Percentiles rank a stretch among this genome's conserved stretches.
These are phyloP conservation scores for Lasioglossum pauxillum DNA, from an alignment of 2,888 invertebrate species.

Conservation along the genomic window DNA sequence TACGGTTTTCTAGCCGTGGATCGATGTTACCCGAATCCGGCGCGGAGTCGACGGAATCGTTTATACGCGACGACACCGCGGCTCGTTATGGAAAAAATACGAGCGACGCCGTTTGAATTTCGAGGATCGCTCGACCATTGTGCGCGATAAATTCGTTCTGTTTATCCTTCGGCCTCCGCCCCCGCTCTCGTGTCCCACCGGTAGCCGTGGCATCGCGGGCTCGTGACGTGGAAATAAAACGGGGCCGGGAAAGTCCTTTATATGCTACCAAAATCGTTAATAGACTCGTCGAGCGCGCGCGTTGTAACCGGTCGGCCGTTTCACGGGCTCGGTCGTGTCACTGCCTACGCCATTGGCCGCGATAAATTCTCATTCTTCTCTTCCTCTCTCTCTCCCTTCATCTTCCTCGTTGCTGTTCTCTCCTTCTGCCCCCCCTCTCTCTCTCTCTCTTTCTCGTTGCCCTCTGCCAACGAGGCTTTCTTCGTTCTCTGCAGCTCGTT, in stretches of 20 bases:
- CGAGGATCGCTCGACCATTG: conserved; percentile 32
- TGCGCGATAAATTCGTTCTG: conserved; percentile 40
- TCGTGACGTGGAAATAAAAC: conserved; percentile 42
- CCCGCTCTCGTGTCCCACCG: background rate
- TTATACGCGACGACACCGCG: conserved; percentile 21
- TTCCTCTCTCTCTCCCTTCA: conserved; percentile 9
- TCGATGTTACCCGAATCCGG: conserved; percentile 34
- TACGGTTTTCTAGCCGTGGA: conserved; percentile 24
- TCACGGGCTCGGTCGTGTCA: conserved; percentile 27
- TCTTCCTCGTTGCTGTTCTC: background rate
- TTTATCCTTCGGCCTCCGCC: conserved; percentile 18
- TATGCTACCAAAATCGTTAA: conserved; percentile 51
- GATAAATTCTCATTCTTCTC: conserved; percentile 57
- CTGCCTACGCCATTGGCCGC: conserved; percentile 59
- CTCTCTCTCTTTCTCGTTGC: conserved; percentile 11
- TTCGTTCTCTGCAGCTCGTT: conserved; percentile 29
- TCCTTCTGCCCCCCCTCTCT: background rate
- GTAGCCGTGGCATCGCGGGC: conserved; percentile 6
- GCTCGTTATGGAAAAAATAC: conserved; percentile 52
- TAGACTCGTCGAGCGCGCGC: conserved; percentile 31
- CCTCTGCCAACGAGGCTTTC: conserved; percentile 7
- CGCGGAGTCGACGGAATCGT: conserved; percentile 43
- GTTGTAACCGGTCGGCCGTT: conserved; percentile 41
- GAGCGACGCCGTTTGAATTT: conserved; percentile 47
- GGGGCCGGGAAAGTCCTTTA: conserved; percentile 30